Percentiles rank a stretch among this genome's conserved stretches.
Conservation (phyloP, 2,888 invertebrate genomes). For the Boloria selene region DNA sequence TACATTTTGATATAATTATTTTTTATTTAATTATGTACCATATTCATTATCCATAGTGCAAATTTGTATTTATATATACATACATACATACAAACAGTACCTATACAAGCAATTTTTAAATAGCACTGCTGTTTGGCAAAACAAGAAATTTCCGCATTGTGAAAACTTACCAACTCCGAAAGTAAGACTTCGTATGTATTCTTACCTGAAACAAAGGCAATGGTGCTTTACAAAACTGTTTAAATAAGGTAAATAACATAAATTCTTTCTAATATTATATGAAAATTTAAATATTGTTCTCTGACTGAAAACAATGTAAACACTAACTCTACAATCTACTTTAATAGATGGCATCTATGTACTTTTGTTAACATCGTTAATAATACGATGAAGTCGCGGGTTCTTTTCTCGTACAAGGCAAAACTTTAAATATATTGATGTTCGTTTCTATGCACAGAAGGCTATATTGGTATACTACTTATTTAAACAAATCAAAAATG, state of each 20-base stretch:
- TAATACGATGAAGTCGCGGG: too few species aligned
- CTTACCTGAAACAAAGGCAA: slow-evolving; percentile 45
- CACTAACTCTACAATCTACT: background rate
- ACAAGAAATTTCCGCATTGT: slow-evolving; percentile 37
- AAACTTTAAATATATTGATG: too few species aligned
- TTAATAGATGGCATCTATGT: too few species aligned
- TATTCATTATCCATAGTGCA: background rate
- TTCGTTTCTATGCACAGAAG: too few species aligned
- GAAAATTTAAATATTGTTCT: background rate
- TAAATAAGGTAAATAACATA: slow-evolving; percentile 6
- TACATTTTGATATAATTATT: background rate
- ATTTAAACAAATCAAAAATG: too few species aligned
- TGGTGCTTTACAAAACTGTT: slow-evolving; percentile 31
- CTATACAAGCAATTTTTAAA: slow-evolving; percentile 7
- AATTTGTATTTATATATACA: background rate
- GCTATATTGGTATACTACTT: too few species aligned
- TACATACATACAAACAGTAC: slow-evolving; percentile 4
- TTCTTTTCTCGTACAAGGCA: too few species aligned
- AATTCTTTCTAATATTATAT: background rate
- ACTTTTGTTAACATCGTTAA: too few species aligned
- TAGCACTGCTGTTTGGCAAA: slow-evolving; percentile 23
- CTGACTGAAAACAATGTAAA: background rate
- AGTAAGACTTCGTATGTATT: slow-evolving; percentile 28
- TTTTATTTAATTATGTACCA: background rate
- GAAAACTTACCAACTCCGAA: slow-evolving; percentile 34